Conservation (phyloP, 2,113 vertebrate species). For the rabbit (Oryctolagus cuniculus) region mOryCun1.1 NC_091439.1:56034001-56034500, state of each 20-base stretch:
- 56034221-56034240: not conserved
- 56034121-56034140: constrained; percentile 2
- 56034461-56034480: not conserved
- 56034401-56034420: not conserved
- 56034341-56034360: not conserved
- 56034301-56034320: not conserved
- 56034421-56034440: not conserved
- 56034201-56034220: not conserved
- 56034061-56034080: not conserved
- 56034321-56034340: not conserved
- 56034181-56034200: not conserved
- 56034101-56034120: not conserved
- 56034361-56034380: not conserved
- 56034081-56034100: not conserved
- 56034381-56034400: constrained; percentile 35
- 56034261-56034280: not conserved
- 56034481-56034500: not conserved
- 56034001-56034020: not conserved
- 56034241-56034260: not conserved
- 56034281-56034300: not conserved
- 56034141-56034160: not conserved
- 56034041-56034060: not conserved
- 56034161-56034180: not conserved
- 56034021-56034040: not conserved
- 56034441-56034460: not conserved